phyloP scores from a whole-genome alignment of 1,140 invertebrate genomes.

The Drosophila sturtevanti region DNA sequence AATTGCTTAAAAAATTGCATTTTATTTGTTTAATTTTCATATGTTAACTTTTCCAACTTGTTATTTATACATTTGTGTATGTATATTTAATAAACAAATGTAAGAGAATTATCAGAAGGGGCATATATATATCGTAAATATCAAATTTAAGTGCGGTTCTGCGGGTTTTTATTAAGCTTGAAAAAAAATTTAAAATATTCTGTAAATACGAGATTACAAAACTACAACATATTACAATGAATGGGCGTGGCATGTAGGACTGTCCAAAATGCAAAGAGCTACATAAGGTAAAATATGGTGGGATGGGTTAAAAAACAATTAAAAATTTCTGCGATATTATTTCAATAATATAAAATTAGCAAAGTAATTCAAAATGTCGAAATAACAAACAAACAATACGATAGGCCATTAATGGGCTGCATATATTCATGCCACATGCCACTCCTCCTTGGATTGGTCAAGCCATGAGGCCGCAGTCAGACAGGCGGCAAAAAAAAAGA shows the following conservation, averaged over 20 bases:
- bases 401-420: slow-evolving; percentile 45
- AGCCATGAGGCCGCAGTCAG: too few species aligned
- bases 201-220: slow-evolving; percentile 78
- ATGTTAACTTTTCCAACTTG: too few species aligned
- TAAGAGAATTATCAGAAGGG: background rate
- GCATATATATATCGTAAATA: background rate
- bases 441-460: slow-evolving; percentile 35
- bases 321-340: slow-evolving; percentile 76
- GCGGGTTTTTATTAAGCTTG: slow-evolving; percentile 47
- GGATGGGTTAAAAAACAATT: slow-evolving; percentile 66
- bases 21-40: too few species aligned
- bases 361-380: slow-evolving; percentile 70
- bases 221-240: slow-evolving; percentile 63
- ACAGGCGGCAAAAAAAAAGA: background rate
- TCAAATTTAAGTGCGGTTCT: slow-evolving; percentile 38
- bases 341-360: slow-evolving; percentile 82
- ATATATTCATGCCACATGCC: too few species aligned
- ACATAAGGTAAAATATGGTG: background rate
- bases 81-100: too few species aligned
- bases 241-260: slow-evolving; percentile 24
- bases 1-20: too few species aligned
- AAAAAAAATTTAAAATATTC: slow-evolving; percentile 46
- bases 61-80: too few species aligned
- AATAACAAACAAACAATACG: slow-evolving; percentile 20
- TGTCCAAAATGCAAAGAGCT: slow-evolving; percentile 26